Base-by-base conservation (phyloP, 2,113 vertebrate genomes). In the Lethenteron reissneri region DNA sequence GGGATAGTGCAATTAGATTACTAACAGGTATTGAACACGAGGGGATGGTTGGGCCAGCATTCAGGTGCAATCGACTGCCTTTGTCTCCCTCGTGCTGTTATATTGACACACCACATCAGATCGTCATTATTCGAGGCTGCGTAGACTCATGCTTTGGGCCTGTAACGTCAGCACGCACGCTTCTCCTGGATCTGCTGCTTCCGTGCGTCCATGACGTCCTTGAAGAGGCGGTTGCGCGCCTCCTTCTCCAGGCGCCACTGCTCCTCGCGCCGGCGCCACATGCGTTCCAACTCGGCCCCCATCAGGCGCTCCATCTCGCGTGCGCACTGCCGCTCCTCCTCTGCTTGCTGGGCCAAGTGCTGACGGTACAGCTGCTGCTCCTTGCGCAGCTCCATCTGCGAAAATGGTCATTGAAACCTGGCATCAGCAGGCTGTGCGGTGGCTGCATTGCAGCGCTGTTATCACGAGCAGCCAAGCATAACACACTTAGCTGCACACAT, bases 111-210 rank as follows among this genome's bases (percentile, higher is more conserved):
- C 62, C 10, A 58, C 57, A 58, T 25, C 14, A 19, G n/a, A 71
- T 14, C 15, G 59, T 58, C 57, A 71, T 25, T 71, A 4, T 58
- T 56, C 57, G 19, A 8, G 25, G 14, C 56, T 11, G 71, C 15
- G 60, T 60, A 72, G 12, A n/a, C 41, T 41, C 19, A 56, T 19
- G 41, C 57, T 57, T 11, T 57, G 57, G 19, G 56, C n/a, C 19
- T 9, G 73, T 58, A 60, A 72, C 2, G 0, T n/a, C 70, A 3
- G 7, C 72, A 70, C 85, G 85, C 81, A 96, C 92, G 2, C 74
- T 87, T 89, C 75, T 87, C 83, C 74, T 86, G 80, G 58, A 92
- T 72, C 80, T 97, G 91, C 72, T 80, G 71, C 6, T 75, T 77
- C 1, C 84, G 82, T 0, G 83, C 80, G 10, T 81, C 79, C 81